These are phyloP conservation scores for Pomatorhinus ruficollis DNA, from an alignment of 2,113 vertebrate genomes.

Conservation along the genomic window DNA sequence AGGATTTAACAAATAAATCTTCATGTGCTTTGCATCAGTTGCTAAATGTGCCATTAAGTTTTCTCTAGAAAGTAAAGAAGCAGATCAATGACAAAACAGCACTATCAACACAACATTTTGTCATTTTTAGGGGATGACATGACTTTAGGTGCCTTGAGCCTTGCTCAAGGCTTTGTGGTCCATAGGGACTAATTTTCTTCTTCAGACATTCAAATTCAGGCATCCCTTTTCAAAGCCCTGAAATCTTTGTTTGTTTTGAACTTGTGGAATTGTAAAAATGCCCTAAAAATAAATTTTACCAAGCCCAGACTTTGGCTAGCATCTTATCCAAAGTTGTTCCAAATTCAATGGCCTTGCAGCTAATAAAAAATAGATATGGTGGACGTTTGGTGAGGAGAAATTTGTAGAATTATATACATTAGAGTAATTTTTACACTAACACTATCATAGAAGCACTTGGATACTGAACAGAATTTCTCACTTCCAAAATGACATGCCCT, in stretches of 20 bases:
- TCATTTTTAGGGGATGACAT: background rate
- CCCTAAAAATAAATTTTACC: background rate
- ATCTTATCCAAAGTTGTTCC: background rate
- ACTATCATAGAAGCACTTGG: background rate
- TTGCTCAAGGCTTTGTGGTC: background rate
- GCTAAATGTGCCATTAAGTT: background rate
- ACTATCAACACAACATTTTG: background rate
- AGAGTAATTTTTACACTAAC: background rate
- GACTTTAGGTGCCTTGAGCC: background rate
- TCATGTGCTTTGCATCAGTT: fast-evolving
- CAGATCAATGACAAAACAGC: background rate
- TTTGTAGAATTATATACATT: background rate
- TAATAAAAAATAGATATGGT: background rate
- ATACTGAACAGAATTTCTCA: background rate
- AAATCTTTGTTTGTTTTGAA: background rate
- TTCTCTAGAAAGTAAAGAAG: background rate
- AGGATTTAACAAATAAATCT: background rate
- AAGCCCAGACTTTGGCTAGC: background rate
- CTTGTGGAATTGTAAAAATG: background rate
- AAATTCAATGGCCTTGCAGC: background rate
- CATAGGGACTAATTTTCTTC: background rate
- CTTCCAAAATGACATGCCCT: background rate
- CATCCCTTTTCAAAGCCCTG: background rate
- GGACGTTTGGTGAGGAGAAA: background rate
- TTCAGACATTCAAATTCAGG: background rate